A percentile compares a stretch with the other conserved stretches of the same genome.
Conservation (phyloP, 1,140 invertebrate genomes). For the Trinorchestia longiramus region DNA sequence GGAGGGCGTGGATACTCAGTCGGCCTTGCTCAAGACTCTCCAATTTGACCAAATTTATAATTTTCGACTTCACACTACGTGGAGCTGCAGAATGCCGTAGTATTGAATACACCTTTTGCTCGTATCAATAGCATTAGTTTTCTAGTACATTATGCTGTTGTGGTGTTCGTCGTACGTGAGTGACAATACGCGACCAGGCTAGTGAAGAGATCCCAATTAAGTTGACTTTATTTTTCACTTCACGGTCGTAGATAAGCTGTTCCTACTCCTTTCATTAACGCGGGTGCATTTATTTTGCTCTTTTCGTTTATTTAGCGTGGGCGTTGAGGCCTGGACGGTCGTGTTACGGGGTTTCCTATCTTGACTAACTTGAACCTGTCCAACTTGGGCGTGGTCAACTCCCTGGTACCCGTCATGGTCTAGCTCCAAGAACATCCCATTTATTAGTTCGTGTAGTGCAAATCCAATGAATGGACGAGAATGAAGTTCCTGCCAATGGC, state of each 20-base stretch:
- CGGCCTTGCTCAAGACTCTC: neutral
- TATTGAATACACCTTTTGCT: neutral
- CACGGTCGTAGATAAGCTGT: neutral
- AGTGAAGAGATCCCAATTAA: neutral
- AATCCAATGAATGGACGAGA: conserved; percentile 13
- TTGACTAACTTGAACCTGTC: neutral
- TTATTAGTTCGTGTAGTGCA: neutral
- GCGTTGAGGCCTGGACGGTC: neutral
- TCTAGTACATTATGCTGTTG: neutral
- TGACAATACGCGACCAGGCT: no score
- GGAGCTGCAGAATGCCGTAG: neutral
- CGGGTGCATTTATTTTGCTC: neutral
- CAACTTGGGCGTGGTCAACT: neutral
- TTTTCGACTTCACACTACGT: neutral
- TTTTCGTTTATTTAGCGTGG: neutral
- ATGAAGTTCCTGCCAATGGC: neutral
- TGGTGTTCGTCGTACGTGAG: neutral
- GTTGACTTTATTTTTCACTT: neutral
- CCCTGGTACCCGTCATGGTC: neutral
- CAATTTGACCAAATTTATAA: neutral
- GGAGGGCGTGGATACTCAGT: neutral
- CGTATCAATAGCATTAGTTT: neutral
- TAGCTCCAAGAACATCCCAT: conserved; percentile 2
- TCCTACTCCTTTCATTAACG: neutral
- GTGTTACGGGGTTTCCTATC: neutral